Evolutionary conservation across 2,888 invertebrate genomes (phyloP).

Genomic region (Cactoblastis cactorum): DNA sequence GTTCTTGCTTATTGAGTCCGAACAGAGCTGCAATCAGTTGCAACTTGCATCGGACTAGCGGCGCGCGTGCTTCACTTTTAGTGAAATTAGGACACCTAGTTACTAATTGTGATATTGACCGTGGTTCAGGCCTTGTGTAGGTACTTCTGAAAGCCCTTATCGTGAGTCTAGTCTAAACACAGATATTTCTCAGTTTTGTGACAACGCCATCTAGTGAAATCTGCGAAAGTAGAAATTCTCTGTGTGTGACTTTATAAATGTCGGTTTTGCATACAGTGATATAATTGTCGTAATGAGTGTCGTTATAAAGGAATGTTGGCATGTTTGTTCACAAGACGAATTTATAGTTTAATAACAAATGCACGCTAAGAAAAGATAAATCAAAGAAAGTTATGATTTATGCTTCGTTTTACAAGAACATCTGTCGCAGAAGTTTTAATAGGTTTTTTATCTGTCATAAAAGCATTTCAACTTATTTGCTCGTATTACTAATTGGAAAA

Average conservation of each 20-base stretch:
- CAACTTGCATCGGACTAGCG: slow-evolving; percentile 27
- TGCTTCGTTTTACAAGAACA: no score
- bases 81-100: not conserved
- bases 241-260: not conserved
- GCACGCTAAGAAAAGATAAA: not conserved
- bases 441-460: no score
- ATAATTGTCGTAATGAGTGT: not conserved
- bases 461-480: not conserved
- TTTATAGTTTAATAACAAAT: not conserved
- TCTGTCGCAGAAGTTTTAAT: no score
- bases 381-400: no score
- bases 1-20: slow-evolving; percentile 36
- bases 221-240: not conserved
- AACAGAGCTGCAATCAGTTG: slow-evolving; percentile 45
- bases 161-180: no score
- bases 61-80: slow-evolving; percentile 19
- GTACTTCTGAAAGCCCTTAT: no score
- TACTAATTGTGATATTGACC: not conserved
- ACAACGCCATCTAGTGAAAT: no score
- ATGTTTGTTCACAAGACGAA: not conserved
- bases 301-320: not conserved
- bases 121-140: not conserved
- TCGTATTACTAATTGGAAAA: no score
- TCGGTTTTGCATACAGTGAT: not conserved
- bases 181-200: no score